Percentiles rank a stretch among this genome's conserved stretches.
phyloP scores from a whole-genome alignment of 2,113 vertebrate genomes.

The Psettodes erumei region DNA sequence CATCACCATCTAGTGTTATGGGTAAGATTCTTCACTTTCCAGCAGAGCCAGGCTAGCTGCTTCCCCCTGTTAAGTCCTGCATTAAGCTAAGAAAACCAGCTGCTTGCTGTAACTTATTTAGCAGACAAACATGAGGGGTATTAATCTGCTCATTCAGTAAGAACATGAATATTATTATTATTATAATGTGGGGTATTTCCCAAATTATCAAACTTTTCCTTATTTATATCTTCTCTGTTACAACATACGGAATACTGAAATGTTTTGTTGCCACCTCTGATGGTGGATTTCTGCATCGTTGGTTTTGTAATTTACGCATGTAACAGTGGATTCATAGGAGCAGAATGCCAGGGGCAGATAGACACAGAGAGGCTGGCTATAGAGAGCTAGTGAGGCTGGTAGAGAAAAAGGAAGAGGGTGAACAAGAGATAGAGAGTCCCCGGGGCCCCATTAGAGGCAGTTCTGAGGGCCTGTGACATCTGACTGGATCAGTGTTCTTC shows the following conservation, averaged over 20 bases:
- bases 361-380: conserved; percentile 41
- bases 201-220: background rate
- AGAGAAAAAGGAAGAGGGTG: conserved; percentile 63
- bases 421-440: conserved; percentile 72
- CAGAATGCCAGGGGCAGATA: conserved; percentile 29
- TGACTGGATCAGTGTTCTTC: conserved; percentile 84
- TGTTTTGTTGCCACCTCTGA: background rate
- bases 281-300: background rate
- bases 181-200: background rate
- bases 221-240: background rate
- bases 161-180: background rate
- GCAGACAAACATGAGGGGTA: background rate
- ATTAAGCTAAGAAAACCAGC: background rate
- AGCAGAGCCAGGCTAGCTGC: background rate
- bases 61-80: background rate
- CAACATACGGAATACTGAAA: background rate
- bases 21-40: background rate
- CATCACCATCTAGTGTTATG: background rate
- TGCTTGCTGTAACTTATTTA: background rate
- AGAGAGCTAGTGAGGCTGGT: conserved; percentile 48
- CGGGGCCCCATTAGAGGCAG: conserved; percentile 80
- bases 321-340: conserved; percentile 21
- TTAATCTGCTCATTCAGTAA: background rate
- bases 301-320: conserved; percentile 28
- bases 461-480: conserved; percentile 82